phyloP scores from a whole-genome alignment of 2,797 vertebrate species.

The Bovichtus variegatus region DNA sequence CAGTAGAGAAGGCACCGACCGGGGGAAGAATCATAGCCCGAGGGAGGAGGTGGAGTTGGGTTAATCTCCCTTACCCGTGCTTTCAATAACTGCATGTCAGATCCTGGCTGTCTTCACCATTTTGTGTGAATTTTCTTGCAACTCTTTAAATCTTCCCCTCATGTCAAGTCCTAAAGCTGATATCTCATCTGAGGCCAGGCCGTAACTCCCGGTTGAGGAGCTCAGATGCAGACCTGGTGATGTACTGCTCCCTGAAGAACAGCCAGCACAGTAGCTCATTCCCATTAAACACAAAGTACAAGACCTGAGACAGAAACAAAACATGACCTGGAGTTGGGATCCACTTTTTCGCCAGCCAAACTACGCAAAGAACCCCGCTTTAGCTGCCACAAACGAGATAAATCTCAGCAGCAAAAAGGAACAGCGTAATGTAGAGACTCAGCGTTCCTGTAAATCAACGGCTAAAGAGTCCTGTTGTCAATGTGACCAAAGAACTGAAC shows the following conservation, averaged over 20 bases:
- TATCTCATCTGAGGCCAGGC: conserved; percentile 58
- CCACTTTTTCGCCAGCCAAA: conserved; percentile 43
- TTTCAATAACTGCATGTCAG: conserved; percentile 45
- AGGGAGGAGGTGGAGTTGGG: conserved; percentile 23
- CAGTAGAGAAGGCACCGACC: not conserved
- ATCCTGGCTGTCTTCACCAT: conserved; percentile 35
- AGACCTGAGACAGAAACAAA: conserved; percentile 56
- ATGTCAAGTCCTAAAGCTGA: conserved; percentile 42
- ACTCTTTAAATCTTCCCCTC: conserved; percentile 59
- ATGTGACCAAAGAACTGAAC: conserved; percentile 35
- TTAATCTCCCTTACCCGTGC: conserved; percentile 33
- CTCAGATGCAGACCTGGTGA: conserved; percentile 54
- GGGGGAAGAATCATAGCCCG: not conserved
- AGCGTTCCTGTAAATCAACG: conserved; percentile 54
- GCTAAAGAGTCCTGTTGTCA: conserved; percentile 58
- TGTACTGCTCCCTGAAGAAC: conserved; percentile 52
- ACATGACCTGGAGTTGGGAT: conserved; percentile 43
- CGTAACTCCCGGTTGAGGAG: conserved; percentile 56
- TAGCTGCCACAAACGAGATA: conserved; percentile 55
- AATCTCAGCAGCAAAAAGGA: conserved; percentile 47
- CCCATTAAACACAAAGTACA: conserved; percentile 53
- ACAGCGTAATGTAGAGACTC: conserved; percentile 40
- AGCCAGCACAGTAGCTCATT: conserved; percentile 53
- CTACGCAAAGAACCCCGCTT: conserved; percentile 45
- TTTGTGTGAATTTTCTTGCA: conserved; percentile 30